Evolutionary conservation across 2,888 invertebrate genomes (phyloP).

Genomic region (Meteorus cinctellus): DNA sequence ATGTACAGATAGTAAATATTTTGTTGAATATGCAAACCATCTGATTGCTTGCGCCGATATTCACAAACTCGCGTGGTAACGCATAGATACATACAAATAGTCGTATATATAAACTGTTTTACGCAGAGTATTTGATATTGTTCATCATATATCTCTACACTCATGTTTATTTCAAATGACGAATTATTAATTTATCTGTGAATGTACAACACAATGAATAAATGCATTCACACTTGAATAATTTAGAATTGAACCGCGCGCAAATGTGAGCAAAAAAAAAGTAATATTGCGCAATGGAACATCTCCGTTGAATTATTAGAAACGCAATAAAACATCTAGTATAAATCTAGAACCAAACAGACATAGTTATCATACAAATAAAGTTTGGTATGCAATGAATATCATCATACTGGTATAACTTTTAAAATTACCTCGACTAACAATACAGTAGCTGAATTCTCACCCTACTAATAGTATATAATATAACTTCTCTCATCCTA

Average conservation of each 20-base stretch:
- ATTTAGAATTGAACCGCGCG: not conserved
- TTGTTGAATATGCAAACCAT: slow-evolving; percentile 16
- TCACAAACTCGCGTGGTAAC: slow-evolving; percentile 30
- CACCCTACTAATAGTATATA: no score
- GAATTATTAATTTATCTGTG: slow-evolving; percentile 49
- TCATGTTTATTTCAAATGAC: slow-evolving; percentile 33
- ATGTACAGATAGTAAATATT: slow-evolving; percentile 1
- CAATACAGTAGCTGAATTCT: no score
- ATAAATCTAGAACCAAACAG: no score
- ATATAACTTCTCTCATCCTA: no score
- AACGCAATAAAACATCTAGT: not conserved
- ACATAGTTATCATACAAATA: no score
- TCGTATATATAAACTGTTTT: slow-evolving; percentile 28
- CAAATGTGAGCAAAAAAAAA: not conserved
- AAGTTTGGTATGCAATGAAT: no score
- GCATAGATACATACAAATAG: slow-evolving; percentile 39
- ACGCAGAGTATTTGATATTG: slow-evolving; percentile 35
- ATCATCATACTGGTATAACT: no score
- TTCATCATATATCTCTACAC: slow-evolving; percentile 37
- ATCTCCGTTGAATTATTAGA: not conserved
- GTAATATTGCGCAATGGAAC: not conserved
- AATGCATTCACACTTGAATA: not conserved
- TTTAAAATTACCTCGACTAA: no score
- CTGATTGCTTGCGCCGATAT: slow-evolving; percentile 13
- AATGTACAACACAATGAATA: slow-evolving; percentile 20